Evolutionary conservation across 2,113 vertebrate genomes (phyloP), one percentile per base, ranked within the genome.

Genomic region (Spermophilus dauricus): DNA sequence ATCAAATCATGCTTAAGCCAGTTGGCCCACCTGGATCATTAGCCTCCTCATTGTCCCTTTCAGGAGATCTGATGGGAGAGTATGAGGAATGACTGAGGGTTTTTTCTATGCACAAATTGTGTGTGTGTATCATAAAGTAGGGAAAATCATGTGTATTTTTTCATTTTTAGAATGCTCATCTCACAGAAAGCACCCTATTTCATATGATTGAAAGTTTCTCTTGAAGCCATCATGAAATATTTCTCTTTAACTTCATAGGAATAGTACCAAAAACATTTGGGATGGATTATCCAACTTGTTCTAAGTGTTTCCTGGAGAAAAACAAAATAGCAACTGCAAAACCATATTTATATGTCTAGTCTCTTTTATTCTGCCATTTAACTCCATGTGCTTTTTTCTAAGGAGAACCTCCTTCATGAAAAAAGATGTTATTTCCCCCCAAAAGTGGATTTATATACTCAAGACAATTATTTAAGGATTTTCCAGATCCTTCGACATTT

Each of bases 221-320:
- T 77, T 78, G 30, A 72, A 65, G 32, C 4, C 51, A 61, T 86
- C 11, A 37, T 95, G 34, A 95, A 81, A 75, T 48, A 53, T 4
- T 92, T 95, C 20, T 89, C 32, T 4, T 96, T 94, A 75, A 91
- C 28, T 95, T 83, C 4, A 63, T 51, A 77, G 97, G 32, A 86
- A 86, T 84, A 26, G 32, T 51, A 82, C 5, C 20, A 22, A 91
- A 86, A 75, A 16, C 18, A 67, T 69, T 93, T 94, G 70, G 24
- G 32, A 63, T 86, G 26, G 37, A 56, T 92, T 85, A 65, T 37
- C 51, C 96, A 93, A 70, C 67, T 70, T 63, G 61, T 17, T 90
- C 37, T 72, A 94, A 89, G 63, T 65, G 86, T 89, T 88, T 96
- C 61, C 32, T 30, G 6, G n/a, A 86, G 81, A 86, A 87, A 87